Evolutionary conservation across 2,888 invertebrate genomes (phyloP).

Genomic region (Leptinotarsa juncta): DNA sequence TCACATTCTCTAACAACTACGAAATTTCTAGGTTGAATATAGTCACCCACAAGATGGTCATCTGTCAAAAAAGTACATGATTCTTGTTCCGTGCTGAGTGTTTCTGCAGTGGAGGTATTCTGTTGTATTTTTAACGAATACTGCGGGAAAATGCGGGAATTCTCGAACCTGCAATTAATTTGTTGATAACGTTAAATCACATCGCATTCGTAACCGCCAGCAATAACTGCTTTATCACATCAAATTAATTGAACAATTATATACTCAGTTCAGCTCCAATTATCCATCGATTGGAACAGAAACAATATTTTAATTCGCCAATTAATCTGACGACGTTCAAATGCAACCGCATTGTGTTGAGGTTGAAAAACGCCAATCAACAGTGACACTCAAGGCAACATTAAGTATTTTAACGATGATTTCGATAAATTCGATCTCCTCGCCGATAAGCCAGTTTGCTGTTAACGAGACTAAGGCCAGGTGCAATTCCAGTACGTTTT

Average conservation of each 20-base stretch:
- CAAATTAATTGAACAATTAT: not conserved
- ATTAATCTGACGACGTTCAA: constrained; percentile 15
- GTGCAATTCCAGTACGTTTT: constrained; percentile 58
- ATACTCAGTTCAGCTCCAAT: not conserved
- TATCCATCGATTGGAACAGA: not conserved
- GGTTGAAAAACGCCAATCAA: constrained; percentile 40
- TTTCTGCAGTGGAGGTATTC: no score
- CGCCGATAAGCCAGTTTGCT: constrained; percentile 57
- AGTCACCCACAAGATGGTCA: no score
- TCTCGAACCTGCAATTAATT: no score
- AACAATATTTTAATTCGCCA: constrained; percentile 1
- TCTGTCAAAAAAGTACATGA: no score
- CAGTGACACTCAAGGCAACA: constrained; percentile 56
- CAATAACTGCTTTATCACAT: not conserved
- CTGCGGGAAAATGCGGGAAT: no score
- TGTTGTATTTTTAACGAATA: no score
- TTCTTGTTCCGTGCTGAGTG: no score
- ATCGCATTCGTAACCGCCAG: no score
- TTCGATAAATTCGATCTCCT: constrained; percentile 58
- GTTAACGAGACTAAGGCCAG: constrained; percentile 59
- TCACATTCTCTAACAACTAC: no score
- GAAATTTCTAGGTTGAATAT: no score
- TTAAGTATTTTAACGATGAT: constrained; percentile 58
- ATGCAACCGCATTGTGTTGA: constrained; percentile 23
- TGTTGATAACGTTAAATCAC: no score